Base-by-base conservation (phyloP, 2,888 invertebrate species). In the Athalia rosae region DNA sequence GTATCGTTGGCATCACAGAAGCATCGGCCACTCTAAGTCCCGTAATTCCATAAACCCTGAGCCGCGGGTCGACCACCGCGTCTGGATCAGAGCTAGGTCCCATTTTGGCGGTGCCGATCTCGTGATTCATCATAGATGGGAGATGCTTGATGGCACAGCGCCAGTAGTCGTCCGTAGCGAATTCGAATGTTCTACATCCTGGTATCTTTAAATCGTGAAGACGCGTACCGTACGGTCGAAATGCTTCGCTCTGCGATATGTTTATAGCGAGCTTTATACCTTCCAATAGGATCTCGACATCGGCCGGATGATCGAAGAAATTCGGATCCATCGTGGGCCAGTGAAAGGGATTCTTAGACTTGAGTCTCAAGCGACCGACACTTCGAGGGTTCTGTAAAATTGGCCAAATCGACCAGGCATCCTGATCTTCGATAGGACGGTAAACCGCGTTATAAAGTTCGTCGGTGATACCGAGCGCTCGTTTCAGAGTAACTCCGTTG, bases 301-400 rank as follows among this genome's bases (percentile, higher is more conserved):
- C 91, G 43, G 84, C 78, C 15, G 87, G 85, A 4, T 89, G 87
- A 11, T 87, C 79, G 76, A 92, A 61, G 48, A n/a, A 69, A n/a
- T 45, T 5, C 43, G 53, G 53, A 53, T 11, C 53, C 3, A 53
- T 62, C 78, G 78, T 4, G 85, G 86, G 78, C 84, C 94, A 93
- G 0, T 93, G 92, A 82, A 92, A 92, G 0, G 96, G 95, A 87
- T 96, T 93, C 78, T 91, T 93, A 9, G 93, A 94, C 84, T 91
- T 92, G 13, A 97, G 90, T 87, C 91, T 91, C 0, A 95, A 88
- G 79, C 93, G 91, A 0, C 95, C 95, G 81, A 91, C 91, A 11
- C 95, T 95, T 85, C 93, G 92, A 0, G 95, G 95, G 80, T 94
- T 91, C 88, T 95, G 92, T 48, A 95, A 86, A 91, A 95, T 94